A percentile compares a stretch with the other conserved stretches of the same genome.
These are phyloP conservation scores for Diglossa cyanea DNA, from an alignment of 2,797 vertebrate species.

Conservation along the genomic window DNA sequence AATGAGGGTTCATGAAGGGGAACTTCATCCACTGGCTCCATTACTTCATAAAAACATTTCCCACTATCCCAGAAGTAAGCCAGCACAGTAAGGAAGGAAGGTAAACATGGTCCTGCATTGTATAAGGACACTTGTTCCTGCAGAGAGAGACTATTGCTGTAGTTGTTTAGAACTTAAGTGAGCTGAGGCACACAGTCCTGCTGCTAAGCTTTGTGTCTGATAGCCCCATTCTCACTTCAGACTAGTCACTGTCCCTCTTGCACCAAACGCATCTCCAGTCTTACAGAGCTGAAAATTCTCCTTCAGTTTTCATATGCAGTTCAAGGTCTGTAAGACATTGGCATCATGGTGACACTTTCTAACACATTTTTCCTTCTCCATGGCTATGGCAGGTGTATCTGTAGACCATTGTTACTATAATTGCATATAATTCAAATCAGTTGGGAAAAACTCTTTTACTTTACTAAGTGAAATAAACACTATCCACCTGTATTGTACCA, in stretches of 20 bases:
- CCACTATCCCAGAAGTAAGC: not conserved
- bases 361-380: not conserved
- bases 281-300: not conserved
- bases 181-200: not conserved
- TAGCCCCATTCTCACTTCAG: not conserved
- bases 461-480: not conserved
- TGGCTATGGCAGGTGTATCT: not conserved
- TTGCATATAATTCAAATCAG: not conserved
- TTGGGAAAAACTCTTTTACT: not conserved
- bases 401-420: not conserved
- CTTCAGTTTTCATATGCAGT: not conserved
- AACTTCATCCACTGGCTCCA: not conserved
- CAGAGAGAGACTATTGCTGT: not conserved
- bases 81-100: not conserved
- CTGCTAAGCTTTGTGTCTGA: not conserved
- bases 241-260: not conserved
- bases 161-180: not conserved
- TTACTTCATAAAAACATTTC: not conserved
- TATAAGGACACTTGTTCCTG: not conserved
- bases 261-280: not conserved
- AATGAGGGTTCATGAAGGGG: not conserved
- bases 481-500: not conserved
- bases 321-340: not conserved
- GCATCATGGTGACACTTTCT: not conserved
- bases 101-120: not conserved